These are phyloP conservation scores for Coptotermes formosanus DNA, from an alignment of 1,140 invertebrate species.

Conservation along the genomic window DNA sequence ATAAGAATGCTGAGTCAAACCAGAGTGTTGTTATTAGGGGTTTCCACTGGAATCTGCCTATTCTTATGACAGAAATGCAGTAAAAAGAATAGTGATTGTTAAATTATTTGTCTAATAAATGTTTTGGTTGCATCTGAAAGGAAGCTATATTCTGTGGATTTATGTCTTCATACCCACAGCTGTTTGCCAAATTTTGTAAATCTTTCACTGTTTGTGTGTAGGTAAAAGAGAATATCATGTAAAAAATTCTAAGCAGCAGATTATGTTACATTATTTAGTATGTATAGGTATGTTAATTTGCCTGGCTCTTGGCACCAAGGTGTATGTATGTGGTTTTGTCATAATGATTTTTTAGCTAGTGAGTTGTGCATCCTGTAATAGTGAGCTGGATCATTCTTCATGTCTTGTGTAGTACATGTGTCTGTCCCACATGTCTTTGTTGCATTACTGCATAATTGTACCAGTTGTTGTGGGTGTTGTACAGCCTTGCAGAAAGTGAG, in stretches of 20 bases:
- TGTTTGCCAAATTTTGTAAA: neutral
- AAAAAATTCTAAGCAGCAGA: neutral
- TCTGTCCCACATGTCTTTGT: no score
- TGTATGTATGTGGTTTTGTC: neutral
- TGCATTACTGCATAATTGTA: no score
- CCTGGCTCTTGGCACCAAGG: neutral
- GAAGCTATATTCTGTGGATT: neutral
- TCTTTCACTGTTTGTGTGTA: neutral
- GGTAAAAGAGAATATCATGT: neutral
- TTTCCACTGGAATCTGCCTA: neutral
- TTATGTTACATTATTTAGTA: neutral
- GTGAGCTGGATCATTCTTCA: neutral
- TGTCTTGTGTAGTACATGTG: neutral
- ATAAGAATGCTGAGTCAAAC: neutral
- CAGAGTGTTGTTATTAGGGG: neutral
- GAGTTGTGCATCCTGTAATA: no score
- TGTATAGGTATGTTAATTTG: neutral
- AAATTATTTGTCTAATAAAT: neutral
- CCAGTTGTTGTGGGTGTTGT: no score
- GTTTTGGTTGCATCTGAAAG: slow-evolving; percentile 19
- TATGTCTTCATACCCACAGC: neutral
- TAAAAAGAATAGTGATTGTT: slow-evolving; percentile 6
- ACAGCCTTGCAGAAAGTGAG: no score
- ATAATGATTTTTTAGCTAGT: neutral
- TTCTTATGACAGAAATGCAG: neutral